Base-by-base conservation (phyloP, 2,888 invertebrate species). In the Ecliptopera silaceata region DNA sequence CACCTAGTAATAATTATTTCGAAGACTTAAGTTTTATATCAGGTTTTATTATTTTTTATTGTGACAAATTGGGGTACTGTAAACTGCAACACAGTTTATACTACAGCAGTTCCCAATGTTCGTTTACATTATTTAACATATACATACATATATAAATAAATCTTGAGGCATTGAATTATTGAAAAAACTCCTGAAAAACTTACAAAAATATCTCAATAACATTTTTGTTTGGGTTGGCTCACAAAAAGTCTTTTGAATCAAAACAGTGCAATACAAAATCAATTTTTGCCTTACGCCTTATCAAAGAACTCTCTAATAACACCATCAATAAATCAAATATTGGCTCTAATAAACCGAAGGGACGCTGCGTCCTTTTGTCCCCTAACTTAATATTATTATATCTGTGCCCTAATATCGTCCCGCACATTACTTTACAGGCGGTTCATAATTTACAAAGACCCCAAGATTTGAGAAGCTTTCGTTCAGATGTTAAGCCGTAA, bases 281-380 rank as follows among this genome's bases (percentile, higher is more conserved):
- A 66, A 59, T 68, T 65, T 69, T 65, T 61, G 61, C 60, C 44
- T 43, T 45, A 38, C 56, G 48, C 51, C 50, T 48, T 58, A 43
- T 49, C 60, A 56, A 61, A 61, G 55, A 64, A 61, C 55, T 50
- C 64, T 68, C 72, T 73, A 76, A 77, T 77, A 78, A 76, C 74
- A 72, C 67, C 66, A 69, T 68, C 73, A 71, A 80, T 81, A 82
- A 81, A 82, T 82, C 82, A 82, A 80, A 81, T 77, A 80, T 80
- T 80, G 77, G 75, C 71, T 73, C 71, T 77, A 77, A 79, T 81
- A 77, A 76, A 78, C 71, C 70, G 72, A 68, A n/a, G 72, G 72
- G 69, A 66, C 44, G 53, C 54, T 32, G 31, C 66, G 69, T 62
- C 68, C 62, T 63, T 75, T 71, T 74, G 72, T 77, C 72, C 72